Evolutionary conservation across 2,797 vertebrate species (phyloP), one percentile per base, ranked within the genome.

Genomic region (Xiphorhynchus erythropygius): DNA sequence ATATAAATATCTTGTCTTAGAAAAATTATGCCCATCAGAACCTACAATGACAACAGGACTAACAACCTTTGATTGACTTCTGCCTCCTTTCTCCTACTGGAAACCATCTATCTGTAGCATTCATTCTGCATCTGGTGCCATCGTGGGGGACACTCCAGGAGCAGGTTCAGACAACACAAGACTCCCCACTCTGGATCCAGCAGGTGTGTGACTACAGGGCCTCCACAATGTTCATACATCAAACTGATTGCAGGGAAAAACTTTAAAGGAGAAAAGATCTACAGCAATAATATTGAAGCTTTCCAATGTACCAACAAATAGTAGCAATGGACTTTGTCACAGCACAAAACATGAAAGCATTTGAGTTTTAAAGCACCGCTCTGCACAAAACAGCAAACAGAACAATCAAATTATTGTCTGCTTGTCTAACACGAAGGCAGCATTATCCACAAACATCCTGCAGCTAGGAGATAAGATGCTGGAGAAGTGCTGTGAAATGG

Each of bases 381-480:
- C 94, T 95, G 91, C 96, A 97, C 86, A 97, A 97, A 65, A 93
- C 30, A 94, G 94, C 92, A 96, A 97, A 97, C 60, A 88, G 87
- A 94, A 96, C 94, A 97, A 96, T 97, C 95, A 97, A 97, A 97
- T 98, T 93, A 98, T 96, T 97, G 95, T 97, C 96, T 97, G 96
- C 97, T 97, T 98, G 97, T 98, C 96, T 97, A 97, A 98, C 96
- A 98, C 1, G 70, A 97, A 97, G 94, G 94, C 95, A 97, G 94
- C 89, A 98, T 98, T 98, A 98, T 98, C 98, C 96, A 97, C 97
- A 96, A 97, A 98, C 97, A 97, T 96, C 97, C 98, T 98, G 98
- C 97, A 98, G 97, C 89, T 96, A 96, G 92, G 96, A 98, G 98
- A 98, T 98, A 99, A 99, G 97, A 97, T 98, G 97, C 96, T 87